Conservation (phyloP, 2,113 vertebrate species). For the Oreochromis tanganicae region DNA sequence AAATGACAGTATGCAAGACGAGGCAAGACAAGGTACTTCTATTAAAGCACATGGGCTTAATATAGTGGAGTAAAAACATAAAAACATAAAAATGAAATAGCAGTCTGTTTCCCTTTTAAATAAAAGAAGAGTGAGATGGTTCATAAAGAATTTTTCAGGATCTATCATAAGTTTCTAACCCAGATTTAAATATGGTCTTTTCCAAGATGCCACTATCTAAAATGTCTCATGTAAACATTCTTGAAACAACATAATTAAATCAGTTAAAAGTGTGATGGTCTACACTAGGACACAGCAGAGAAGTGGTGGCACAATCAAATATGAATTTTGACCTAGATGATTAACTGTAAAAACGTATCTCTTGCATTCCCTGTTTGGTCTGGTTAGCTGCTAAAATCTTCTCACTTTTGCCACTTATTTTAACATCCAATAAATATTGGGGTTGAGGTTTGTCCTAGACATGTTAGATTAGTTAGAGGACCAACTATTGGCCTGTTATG, state of each 20-base stretch:
- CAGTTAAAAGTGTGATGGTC: not conserved
- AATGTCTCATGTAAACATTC: not conserved
- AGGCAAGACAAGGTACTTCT: not conserved
- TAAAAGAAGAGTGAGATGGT: not conserved
- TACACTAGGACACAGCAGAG: not conserved
- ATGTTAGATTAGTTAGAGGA: not conserved
- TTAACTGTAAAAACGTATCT: not conserved
- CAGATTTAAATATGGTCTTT: not conserved
- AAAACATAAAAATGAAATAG: rapidly evolving
- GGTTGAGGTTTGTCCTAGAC: not conserved
- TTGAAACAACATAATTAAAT: not conserved
- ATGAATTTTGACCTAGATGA: not conserved
- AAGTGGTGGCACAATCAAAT: not conserved
- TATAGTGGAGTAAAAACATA: not conserved
- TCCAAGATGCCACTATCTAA: rapidly evolving
- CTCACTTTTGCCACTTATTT: not conserved
- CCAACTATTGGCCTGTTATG: not conserved
- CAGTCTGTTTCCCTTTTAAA: not conserved
- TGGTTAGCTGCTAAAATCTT: not conserved
- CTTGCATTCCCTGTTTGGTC: not conserved
- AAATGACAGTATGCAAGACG: not conserved
- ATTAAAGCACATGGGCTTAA: not conserved
- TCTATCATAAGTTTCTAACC: not conserved
- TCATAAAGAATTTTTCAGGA: not conserved
- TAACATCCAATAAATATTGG: not conserved